These are phyloP conservation scores for Mus caroli DNA, from an alignment of 2,797 vertebrate species.

Conservation along the genomic window DNA sequence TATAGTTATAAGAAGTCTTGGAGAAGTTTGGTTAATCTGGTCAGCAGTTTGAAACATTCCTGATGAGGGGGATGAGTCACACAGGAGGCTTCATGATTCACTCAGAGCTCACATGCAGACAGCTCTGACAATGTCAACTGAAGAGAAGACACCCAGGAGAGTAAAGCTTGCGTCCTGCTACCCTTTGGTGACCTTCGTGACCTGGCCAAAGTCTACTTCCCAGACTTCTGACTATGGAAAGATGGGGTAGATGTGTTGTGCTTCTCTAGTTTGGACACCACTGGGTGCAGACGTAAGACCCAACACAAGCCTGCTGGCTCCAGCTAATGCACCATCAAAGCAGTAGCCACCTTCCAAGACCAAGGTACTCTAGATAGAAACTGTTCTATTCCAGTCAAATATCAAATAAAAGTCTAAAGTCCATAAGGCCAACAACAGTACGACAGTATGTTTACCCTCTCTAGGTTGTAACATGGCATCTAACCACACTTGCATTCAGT, in stretches of 20 bases:
- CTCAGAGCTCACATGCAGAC: background rate
- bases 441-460: background rate
- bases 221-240: background rate
- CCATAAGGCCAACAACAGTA: background rate
- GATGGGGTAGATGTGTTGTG: background rate
- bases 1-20: background rate
- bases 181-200: background rate
- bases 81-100: background rate
- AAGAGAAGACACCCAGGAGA: background rate
- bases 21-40: background rate
- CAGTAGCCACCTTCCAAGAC: background rate
- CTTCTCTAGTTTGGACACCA: background rate
- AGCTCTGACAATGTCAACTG: background rate
- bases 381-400: background rate
- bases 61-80: background rate
- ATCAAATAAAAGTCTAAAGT: background rate
- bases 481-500: background rate
- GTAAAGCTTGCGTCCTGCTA: background rate
- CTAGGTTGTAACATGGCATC: accelerated
- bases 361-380: background rate
- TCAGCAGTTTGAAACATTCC: background rate
- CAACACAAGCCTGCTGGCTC: background rate
- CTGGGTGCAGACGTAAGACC: background rate
- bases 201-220: background rate
- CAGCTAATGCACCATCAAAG: background rate